phyloP scores from a whole-genome alignment of 2,888 invertebrate species.

The Heterodera filipjevi region DNA sequence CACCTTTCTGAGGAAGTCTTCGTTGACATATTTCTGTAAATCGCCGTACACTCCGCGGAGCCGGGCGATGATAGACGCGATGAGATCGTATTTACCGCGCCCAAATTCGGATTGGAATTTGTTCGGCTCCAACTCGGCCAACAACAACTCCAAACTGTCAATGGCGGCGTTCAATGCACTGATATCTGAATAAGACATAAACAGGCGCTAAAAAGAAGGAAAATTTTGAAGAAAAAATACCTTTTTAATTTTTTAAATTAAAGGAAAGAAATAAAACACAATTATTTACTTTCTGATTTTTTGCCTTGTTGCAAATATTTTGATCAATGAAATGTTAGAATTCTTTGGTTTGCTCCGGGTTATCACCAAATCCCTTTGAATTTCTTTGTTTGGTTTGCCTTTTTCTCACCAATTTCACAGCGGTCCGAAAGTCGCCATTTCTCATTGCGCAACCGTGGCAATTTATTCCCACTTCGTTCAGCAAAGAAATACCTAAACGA shows the following conservation, averaged over 20 bases:
- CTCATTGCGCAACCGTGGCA: conserved; percentile 17
- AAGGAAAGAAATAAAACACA: too few relatives aligned
- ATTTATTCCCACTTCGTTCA: conserved; percentile 13
- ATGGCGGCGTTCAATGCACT: conserved; percentile 34
- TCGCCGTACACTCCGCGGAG: conserved; percentile 13
- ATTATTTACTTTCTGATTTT: too few relatives aligned
- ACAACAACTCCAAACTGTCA: conserved; percentile 37
- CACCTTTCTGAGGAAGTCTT: conserved; percentile 8
- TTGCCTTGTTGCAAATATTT: too few relatives aligned
- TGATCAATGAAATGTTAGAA: too few relatives aligned
- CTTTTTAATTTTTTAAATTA: too few relatives aligned
- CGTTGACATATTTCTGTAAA: conserved; percentile 25
- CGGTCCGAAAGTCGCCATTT: conserved; percentile 27
- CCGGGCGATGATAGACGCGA: conserved; percentile 39
- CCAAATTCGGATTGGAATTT: conserved; percentile 34
- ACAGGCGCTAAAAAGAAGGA: conserved; percentile 9
- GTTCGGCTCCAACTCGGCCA: conserved; percentile 38
- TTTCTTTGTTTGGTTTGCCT: not conserved
- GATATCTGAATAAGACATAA: too few relatives aligned
- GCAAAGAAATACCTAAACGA: conserved; percentile 23
- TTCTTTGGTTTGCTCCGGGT: too few relatives aligned
- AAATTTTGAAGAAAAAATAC: not conserved
- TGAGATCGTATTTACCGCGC: conserved; percentile 43
- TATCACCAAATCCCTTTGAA: too few relatives aligned
- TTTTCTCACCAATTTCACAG: conserved; percentile 21